Evolutionary conservation across 2,113 vertebrate species (phyloP).

Genomic region (Takifugu flavidus): DNA sequence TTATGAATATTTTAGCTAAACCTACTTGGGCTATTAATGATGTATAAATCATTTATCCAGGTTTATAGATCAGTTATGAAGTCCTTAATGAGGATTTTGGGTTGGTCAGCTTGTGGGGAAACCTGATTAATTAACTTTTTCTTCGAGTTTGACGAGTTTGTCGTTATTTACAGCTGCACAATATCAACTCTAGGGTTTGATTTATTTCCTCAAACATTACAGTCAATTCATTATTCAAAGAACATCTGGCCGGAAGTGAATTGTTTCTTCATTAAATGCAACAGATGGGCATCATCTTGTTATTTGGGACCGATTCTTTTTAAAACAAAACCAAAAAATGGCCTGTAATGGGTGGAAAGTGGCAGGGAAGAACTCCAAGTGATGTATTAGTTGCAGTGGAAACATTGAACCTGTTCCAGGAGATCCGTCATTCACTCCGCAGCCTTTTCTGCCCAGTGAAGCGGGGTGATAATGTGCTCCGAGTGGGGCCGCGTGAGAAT

Average conservation of each 20-base stretch:
- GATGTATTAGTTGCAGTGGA: background rate
- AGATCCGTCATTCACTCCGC: background rate
- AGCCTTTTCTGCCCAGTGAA: background rate
- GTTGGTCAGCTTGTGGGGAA: conserved; percentile 3
- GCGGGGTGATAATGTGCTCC: background rate
- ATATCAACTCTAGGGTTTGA: no score
- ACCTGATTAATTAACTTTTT: background rate
- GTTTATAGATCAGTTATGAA: background rate
- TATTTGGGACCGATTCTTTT: no score
- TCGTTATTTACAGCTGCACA: no score
- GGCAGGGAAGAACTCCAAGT: no score
- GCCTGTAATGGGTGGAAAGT: background rate
- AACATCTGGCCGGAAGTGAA: no score
- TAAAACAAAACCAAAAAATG: no score
- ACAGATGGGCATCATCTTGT: no score
- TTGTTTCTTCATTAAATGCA: no score
- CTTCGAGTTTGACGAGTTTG: background rate
- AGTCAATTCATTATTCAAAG: no score
- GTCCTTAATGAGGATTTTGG: background rate
- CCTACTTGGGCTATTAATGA: background rate
- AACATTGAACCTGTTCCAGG: background rate
- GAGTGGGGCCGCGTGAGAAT: conserved; percentile 21
- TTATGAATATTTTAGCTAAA: background rate
- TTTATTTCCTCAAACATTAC: no score
- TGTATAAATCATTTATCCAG: background rate